These are phyloP conservation scores for Pogonophryne albipinna DNA, from an alignment of 2,797 vertebrate species.

Conservation along the genomic window DNA sequence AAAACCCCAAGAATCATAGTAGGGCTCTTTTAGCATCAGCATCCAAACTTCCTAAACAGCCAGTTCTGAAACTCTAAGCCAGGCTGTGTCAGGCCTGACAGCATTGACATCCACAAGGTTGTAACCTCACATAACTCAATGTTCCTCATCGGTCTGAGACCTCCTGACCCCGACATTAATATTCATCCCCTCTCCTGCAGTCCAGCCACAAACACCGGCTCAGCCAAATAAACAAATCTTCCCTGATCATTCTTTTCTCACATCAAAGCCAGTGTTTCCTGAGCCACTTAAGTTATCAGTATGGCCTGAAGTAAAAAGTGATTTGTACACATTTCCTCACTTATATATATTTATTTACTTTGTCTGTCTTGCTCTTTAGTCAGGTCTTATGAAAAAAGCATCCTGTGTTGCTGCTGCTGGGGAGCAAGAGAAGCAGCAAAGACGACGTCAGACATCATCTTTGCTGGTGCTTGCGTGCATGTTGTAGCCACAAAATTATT, in stretches of 20 bases:
- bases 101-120: conserved; percentile 17
- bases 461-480: conserved; percentile 42
- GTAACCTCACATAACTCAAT: conserved; percentile 39
- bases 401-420: conserved; percentile 37
- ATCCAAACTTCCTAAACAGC: conserved; percentile 22
- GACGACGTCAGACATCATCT: conserved; percentile 39
- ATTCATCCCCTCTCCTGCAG: conserved; percentile 41
- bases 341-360: conserved; percentile 54
- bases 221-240: conserved; percentile 26
- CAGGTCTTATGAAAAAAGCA: conserved; percentile 66
- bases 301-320: conserved; percentile 17
- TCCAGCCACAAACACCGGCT: conserved; percentile 13
- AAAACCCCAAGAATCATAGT: no score
- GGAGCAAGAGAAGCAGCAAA: conserved; percentile 31
- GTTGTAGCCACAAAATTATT: conserved; percentile 50
- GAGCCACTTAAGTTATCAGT: no score
- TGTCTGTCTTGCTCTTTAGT: conserved; percentile 52
- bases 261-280: conserved; percentile 31
- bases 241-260: conserved; percentile 2
- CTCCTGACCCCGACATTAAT: conserved; percentile 50
- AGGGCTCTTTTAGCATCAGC: not conserved
- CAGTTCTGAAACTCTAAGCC: conserved; percentile 2
- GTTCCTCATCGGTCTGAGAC: conserved; percentile 30
- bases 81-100: conserved; percentile 2
- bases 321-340: conserved; percentile 37